Evolutionary conservation across 2,888 invertebrate species (phyloP).

Genomic region (Heteromurus nitidus): DNA sequence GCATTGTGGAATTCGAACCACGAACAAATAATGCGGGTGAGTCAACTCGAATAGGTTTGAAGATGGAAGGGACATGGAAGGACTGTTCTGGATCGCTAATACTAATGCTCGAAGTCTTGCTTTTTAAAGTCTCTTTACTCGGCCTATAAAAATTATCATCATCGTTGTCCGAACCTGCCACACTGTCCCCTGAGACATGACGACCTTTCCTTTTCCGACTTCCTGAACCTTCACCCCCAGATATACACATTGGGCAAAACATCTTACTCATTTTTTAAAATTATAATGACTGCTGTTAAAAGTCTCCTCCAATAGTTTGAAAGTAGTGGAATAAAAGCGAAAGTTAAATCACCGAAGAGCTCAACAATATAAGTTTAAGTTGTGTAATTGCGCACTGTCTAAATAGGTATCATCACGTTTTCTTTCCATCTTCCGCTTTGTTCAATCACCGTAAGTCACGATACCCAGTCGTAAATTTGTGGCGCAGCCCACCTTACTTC

Average conservation of each 20-base stretch:
- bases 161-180: slow-evolving; percentile 51
- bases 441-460: slow-evolving; percentile 31
- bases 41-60: slow-evolving; percentile 72
- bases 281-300: too few species aligned
- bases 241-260: slow-evolving; percentile 63
- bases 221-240: slow-evolving; percentile 25
- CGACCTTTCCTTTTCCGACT: slow-evolving; percentile 55
- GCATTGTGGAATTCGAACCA: slow-evolving; percentile 55
- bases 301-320: not conserved
- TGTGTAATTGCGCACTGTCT: too few species aligned
- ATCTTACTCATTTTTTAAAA: slow-evolving; percentile 61
- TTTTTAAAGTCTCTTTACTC: slow-evolving; percentile 57
- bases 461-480: slow-evolving; percentile 41
- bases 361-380: too few species aligned
- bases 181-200: slow-evolving; percentile 43
- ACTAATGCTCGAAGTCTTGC: slow-evolving; percentile 60
- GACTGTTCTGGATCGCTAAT: slow-evolving; percentile 63
- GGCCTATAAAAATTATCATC: slow-evolving; percentile 64
- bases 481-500: not conserved
- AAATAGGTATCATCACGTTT: too few species aligned
- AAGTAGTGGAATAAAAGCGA: too few species aligned
- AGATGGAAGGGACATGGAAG: slow-evolving; percentile 69
- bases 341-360: too few species aligned
- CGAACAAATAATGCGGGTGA: slow-evolving; percentile 68
- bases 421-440: not conserved